Evolutionary conservation across 2,113 vertebrate genomes (phyloP).

Genomic region (Hirundichthys speculiger): DNA sequence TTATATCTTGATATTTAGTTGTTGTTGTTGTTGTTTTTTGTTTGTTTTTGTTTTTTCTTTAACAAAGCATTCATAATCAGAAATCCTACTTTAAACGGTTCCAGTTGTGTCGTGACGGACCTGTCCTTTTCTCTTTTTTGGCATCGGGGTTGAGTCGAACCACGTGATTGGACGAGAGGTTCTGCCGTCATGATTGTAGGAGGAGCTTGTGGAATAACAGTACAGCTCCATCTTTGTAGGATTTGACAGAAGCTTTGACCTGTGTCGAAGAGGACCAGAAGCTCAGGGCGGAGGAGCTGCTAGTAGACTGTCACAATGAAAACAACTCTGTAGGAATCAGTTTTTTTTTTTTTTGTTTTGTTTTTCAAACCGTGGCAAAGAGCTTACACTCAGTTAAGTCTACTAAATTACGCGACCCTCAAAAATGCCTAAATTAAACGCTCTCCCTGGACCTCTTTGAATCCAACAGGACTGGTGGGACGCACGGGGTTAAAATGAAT

Average conservation of each 20-base stretch:
- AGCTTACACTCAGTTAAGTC: constrained; percentile 1
- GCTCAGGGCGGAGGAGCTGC: constrained; percentile 44
- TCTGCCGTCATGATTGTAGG: constrained; percentile 66
- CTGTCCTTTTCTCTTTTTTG: constrained; percentile 4
- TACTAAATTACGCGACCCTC: constrained; percentile 44
- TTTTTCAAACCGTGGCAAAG: constrained; percentile 27
- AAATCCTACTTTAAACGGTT: too few species aligned
- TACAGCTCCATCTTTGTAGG: constrained; percentile 80
- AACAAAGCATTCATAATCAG: too few species aligned
- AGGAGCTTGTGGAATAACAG: constrained; percentile 66
- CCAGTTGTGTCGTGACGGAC: not conserved
- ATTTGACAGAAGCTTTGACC: constrained; percentile 81
- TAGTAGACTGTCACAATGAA: constrained; percentile 50
- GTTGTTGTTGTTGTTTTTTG: too few species aligned
- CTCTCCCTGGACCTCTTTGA: constrained; percentile 44
- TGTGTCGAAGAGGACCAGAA: constrained; percentile 66
- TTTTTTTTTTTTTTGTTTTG: too few species aligned
- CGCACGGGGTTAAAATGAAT: constrained; percentile 68
- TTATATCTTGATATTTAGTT: too few species aligned
- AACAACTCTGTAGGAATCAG: constrained; percentile 28
- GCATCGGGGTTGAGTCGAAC: not conserved
- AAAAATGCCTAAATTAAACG: constrained; percentile 60
- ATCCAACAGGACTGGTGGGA: constrained; percentile 69
- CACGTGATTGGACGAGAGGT: constrained; percentile 63
- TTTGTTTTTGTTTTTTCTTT: too few species aligned